phyloP scores from a whole-genome alignment of 2,888 invertebrate species.

The Drosophila paranaensis region DNA sequence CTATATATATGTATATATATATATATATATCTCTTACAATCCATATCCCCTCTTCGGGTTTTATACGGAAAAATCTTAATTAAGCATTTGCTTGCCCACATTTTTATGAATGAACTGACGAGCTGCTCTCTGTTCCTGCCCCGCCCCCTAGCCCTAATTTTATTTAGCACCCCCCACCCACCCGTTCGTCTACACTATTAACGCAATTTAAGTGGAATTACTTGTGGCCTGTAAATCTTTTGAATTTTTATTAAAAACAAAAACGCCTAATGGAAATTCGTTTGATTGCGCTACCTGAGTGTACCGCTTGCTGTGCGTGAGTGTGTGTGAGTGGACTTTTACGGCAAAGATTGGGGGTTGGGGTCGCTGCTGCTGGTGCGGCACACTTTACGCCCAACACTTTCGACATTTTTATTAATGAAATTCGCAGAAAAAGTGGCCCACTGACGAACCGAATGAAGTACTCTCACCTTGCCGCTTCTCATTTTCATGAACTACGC shows the following conservation, averaged over 20 bases:
- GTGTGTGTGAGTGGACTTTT: conserved; percentile 22
- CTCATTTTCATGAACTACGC: conserved; percentile 65
- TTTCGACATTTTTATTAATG: conserved; percentile 79
- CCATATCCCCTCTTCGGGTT: conserved; percentile 42
- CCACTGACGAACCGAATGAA: conserved; percentile 52
- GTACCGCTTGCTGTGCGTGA: conserved; percentile 15
- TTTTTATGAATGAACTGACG: conserved; percentile 69
- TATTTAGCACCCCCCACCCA: background rate
- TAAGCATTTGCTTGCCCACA: conserved; percentile 53
- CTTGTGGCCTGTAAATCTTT: conserved; percentile 73
- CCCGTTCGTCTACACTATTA: conserved; percentile 33
- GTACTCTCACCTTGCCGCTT: conserved; percentile 39
- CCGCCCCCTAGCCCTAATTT: background rate
- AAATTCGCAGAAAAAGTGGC: conserved; percentile 75
- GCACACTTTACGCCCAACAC: conserved; percentile 60
- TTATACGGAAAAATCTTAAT: conserved; percentile 75
- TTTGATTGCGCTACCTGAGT: conserved; percentile 67
- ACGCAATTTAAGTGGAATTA: conserved; percentile 76
- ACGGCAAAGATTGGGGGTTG: conserved; percentile 1
- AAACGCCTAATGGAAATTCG: conserved; percentile 59
- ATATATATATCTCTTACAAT: conserved; percentile 25
- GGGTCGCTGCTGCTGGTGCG: background rate
- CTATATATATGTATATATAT: conserved; percentile 4
- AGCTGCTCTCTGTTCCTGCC: background rate
- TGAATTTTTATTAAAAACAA: conserved; percentile 79